phyloP scores from a whole-genome alignment of 2,888 invertebrate genomes.

The Cremastobaeus sp. region DNA sequence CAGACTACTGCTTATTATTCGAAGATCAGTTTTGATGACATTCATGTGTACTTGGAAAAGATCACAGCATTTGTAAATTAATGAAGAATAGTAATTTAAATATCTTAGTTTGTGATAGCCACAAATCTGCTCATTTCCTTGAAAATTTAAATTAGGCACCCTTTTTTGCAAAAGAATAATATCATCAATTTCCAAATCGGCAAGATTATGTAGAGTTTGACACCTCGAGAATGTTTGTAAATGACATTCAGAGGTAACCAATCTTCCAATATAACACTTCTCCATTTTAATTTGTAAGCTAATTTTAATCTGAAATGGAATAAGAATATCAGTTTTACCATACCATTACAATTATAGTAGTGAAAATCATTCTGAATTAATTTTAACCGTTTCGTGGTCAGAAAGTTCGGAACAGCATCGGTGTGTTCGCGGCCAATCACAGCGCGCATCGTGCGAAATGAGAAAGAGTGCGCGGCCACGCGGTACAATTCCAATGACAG shows the following conservation, averaged over 20 bases:
- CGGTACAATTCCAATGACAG: too few species aligned
- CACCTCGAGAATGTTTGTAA: slow-evolving; percentile 1
- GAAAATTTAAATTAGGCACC: slow-evolving; percentile 12
- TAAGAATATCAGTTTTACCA: slow-evolving; percentile 3
- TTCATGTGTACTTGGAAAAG: slow-evolving; percentile 11
- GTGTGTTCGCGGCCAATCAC: too few species aligned
- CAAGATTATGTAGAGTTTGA: slow-evolving; percentile 10
- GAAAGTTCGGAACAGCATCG: too few species aligned
- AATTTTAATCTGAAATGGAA: slow-evolving; percentile 4
- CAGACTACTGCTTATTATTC: slow-evolving; percentile 14
- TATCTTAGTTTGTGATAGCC: slow-evolving; percentile 15
- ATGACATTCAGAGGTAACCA: slow-evolving; percentile 13
- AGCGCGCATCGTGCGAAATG: too few species aligned
- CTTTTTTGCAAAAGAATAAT: slow-evolving; percentile 20
- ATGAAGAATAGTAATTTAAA: slow-evolving; percentile 17
- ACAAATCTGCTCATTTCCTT: slow-evolving; percentile 6
- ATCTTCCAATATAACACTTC: slow-evolving; percentile 17
- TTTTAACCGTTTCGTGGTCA: too few species aligned
- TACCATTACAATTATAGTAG: slow-evolving; percentile 2
- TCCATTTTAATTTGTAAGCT: slow-evolving; percentile 13
- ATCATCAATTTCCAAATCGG: slow-evolving; percentile 5
- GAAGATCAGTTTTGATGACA: slow-evolving; percentile 16
- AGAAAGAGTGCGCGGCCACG: too few species aligned
- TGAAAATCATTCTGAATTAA: slow-evolving; percentile 3
- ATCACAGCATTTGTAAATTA: slow-evolving; percentile 15